Evolutionary conservation across 1,140 invertebrate genomes (phyloP), one percentile per base, ranked within the genome.

Genomic region (Cydia fagiglandana): DNA sequence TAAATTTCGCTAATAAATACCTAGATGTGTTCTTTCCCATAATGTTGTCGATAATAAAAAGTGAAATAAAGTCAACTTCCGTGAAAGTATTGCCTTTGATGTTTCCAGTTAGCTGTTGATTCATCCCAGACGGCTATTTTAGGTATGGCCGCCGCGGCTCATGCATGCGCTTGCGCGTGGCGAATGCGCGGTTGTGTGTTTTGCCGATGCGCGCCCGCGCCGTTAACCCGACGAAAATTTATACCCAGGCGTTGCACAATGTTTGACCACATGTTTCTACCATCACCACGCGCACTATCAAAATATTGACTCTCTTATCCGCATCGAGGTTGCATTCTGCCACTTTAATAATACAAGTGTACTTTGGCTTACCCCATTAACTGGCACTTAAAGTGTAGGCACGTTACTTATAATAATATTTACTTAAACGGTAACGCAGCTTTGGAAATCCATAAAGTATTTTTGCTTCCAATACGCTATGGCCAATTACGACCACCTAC

Each of bases 291-390:
- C 87, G 86, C 80, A 76, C 88, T 91, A 91, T 91, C 90, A 92
- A 89, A 92, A 92, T 91, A 92, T 92, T 91, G 90, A 91, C 86
- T 81, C 89, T 89, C 88, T 91, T 84, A 89, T 88, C 84, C 84
- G 82, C 88, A 86, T 85, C 81, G 84, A 79, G 76, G 80, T 80
- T 83, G 82, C 80, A 86, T 83, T 88, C 82, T 86, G 79, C 85
- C 81, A 84, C 88, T 88, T 86, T 85, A 84, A 88, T 86, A 87
- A 83, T 79, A 88, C 88, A 87, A 90, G 85, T 91, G 86, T 82
- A 79, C 81, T 86, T 88, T 91, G 89, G 86, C 86, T 82, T 84
- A 89, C 82, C 84, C 88, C 83, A 90, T 90, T 91, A 91, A 88
- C 81, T 74, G 81, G 77, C 84, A 88, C 90, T 91, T 87, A 89